These are phyloP conservation scores for Agrypnus murinus DNA, from an alignment of 2,888 invertebrate genomes.

Conservation along the genomic window DNA sequence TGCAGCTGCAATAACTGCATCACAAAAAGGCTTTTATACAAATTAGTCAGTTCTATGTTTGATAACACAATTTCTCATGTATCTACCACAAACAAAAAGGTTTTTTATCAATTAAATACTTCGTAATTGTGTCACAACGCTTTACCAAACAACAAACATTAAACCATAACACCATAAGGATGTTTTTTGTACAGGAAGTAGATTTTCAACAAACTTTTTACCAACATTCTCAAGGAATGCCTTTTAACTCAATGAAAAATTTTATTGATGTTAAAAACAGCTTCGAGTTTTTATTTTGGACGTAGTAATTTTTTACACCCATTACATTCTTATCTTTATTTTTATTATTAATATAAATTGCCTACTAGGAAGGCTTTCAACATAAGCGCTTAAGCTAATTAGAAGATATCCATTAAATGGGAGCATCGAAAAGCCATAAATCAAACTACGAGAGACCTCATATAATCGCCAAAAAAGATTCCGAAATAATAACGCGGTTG, in stretches of 20 bases:
- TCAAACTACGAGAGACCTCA: slow-evolving; percentile 4
- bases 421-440: slow-evolving; percentile 14
- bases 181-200: neutral
- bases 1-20: too few species aligned
- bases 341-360: slow-evolving; percentile 15
- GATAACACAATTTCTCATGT: too few species aligned
- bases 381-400: slow-evolving; percentile 5
- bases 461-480: neutral
- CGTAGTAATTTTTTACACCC: neutral
- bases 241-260: neutral
- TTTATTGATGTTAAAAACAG: slow-evolving; percentile 6
- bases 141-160: neutral
- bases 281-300: neutral
- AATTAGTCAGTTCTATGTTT: too few species aligned
- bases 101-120: slow-evolving; percentile 5
- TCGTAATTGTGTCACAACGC: slow-evolving; percentile 18
- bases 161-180: slow-evolving; percentile 7
- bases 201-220: slow-evolving; percentile 13
- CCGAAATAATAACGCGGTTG: neutral
- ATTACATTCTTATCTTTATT: neutral
- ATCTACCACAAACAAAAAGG: neutral
- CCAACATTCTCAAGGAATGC: slow-evolving; percentile 3
- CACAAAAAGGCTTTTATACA: too few species aligned
- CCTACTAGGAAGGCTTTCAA: neutral
- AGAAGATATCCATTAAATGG: slow-evolving; percentile 6